Base-by-base conservation (phyloP, 2,888 invertebrate species). In the Mythimna impura region DNA sequence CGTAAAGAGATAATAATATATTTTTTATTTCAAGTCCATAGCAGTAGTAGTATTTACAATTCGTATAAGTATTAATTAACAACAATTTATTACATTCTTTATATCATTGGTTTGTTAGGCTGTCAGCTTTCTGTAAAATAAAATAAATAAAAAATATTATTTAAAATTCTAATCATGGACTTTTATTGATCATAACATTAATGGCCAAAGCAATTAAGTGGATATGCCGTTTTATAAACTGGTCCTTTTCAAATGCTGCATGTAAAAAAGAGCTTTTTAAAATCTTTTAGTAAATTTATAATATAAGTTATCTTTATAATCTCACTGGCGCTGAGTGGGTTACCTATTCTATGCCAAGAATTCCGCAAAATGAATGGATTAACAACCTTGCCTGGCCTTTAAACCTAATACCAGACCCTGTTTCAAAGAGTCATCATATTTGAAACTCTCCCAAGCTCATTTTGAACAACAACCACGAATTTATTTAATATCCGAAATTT, bases 401-500 rank as follows among this genome's bases (percentile, higher is more conserved):
- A 66, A 17, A 47, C 12, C 25, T 36, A 22, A 10, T 50, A 50
- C 10, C 25, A 34, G 55, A 22, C 20, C 9, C 9, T n/a, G n/a
- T 36, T 57, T 20, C 10, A n/a, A 58, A 9, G 12, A 30, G 47
- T 71, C 25, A 34, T 22, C 40, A 30, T 47, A 63, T 50, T 76
- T 22, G 10, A 65, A 64, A 50, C 36, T 50, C 36, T 25, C 17
- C n/a, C 36, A 7, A 22, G 25, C 47, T 55, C 61, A 30, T 52
- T 30, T 34, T 40, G n/a, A 43, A 71, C 34, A 57, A 55, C 36
- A 64, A 60, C 43, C 58, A 62, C 54, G 25, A 80, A 71, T 40
- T 66, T 60, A 57, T 69, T 54, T 66, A 34, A 80, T 57, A 70
- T 69, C 52, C n/a, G 30, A 82, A 70, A 73, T 72, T 55, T 67